Conservation (phyloP, 2,888 invertebrate genomes). For the Polymixis lichenea region DNA sequence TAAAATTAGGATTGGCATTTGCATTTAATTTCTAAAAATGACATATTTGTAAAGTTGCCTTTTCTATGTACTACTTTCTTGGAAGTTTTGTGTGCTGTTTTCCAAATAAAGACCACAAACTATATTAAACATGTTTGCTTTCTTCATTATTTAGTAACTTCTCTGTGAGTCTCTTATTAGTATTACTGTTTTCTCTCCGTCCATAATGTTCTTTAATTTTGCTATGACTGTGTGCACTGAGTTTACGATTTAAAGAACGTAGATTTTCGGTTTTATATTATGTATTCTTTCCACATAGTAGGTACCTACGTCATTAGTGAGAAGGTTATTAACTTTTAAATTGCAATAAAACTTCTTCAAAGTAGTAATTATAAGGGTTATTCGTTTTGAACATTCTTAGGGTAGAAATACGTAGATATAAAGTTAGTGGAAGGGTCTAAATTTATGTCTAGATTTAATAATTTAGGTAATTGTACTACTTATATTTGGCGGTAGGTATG, state of each 20-base stretch:
- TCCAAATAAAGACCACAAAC: too few species aligned
- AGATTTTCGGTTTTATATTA: background rate
- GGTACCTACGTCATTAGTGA: constrained; percentile 44
- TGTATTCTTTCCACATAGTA: constrained; percentile 26
- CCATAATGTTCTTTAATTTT: background rate
- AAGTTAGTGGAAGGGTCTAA: constrained; percentile 39
- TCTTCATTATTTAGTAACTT: background rate
- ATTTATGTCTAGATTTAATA: background rate
- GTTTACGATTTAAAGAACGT: too few species aligned
- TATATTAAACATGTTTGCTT: background rate
- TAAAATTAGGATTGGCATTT: background rate
- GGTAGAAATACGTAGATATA: constrained; percentile 53
- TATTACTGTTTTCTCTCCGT: too few species aligned
- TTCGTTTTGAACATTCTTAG: constrained; percentile 78
- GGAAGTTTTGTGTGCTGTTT: constrained; percentile 35
- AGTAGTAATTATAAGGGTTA: constrained; percentile 81
- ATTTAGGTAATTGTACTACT: background rate
- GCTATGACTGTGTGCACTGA: background rate
- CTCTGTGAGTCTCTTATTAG: background rate
- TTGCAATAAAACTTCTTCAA: constrained; percentile 77
- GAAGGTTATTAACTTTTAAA: constrained; percentile 70
- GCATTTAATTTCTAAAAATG: background rate
- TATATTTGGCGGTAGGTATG: too few species aligned
- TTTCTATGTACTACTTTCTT: constrained; percentile 17
- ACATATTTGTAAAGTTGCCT: background rate